A percentile compares a stretch with the other conserved stretches of the same genome.
phyloP scores from a whole-genome alignment of 2,888 invertebrate species.

The Trachelus stipa region DNA sequence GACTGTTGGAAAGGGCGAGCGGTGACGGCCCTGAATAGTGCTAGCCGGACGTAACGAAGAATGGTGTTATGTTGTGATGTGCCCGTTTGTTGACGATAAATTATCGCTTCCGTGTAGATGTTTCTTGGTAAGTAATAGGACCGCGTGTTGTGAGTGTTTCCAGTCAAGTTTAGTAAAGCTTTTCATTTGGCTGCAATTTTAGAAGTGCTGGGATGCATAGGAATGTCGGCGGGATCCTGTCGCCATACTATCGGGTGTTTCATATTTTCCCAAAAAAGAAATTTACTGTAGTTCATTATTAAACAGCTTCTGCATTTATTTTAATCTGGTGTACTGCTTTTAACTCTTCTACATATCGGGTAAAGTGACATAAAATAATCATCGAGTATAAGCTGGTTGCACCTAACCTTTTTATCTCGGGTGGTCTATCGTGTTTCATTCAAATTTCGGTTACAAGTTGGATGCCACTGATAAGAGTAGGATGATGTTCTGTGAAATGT shows the following conservation, averaged over 20 bases:
- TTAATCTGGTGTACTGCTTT: background rate
- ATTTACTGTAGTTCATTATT: background rate
- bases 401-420: slow-evolving; percentile 3
- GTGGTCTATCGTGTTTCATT: background rate
- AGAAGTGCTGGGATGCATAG: background rate
- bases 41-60: slow-evolving; percentile 21
- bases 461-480: background rate
- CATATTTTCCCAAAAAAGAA: background rate
- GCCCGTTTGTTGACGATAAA: slow-evolving; percentile 58
- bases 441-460: background rate
- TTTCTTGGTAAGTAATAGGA: slow-evolving; percentile 58
- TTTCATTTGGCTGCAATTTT: background rate
- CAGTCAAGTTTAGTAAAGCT: background rate
- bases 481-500: background rate
- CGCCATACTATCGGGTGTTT: slow-evolving; percentile 21
- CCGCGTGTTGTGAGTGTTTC: background rate
- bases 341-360: background rate
- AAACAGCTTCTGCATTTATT: background rate
- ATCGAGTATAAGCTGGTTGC: background rate
- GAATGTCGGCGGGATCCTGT: slow-evolving; percentile 16
- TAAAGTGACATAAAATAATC: background rate
- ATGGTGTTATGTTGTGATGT: slow-evolving; percentile 44
- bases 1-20: background rate
- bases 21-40: slow-evolving; percentile 21
- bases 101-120: slow-evolving; percentile 58